phyloP scores from a whole-genome alignment of 2,797 vertebrate genomes.

The Gambusia yucatana region DNA sequence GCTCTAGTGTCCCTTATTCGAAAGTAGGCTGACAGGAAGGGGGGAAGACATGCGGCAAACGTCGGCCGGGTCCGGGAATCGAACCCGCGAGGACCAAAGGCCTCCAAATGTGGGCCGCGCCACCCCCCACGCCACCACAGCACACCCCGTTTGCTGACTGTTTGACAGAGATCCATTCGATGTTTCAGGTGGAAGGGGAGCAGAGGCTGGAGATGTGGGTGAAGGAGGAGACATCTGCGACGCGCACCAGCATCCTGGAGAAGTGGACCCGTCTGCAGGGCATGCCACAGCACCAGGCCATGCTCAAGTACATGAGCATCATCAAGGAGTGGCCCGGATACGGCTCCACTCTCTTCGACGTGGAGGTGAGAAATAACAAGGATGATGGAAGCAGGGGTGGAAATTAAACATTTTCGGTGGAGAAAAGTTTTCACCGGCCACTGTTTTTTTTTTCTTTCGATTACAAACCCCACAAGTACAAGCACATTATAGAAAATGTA shows the following conservation, averaged over 20 bases:
- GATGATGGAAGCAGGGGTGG: background rate
- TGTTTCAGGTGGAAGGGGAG: constrained; percentile 88
- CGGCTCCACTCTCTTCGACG: constrained; percentile 93
- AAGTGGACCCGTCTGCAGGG: constrained; percentile 92
- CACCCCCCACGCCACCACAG: too few relatives aligned
- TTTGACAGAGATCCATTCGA: background rate
- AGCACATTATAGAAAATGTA: too few relatives aligned
- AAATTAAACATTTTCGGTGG: too few relatives aligned
- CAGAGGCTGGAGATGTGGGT: constrained; percentile 98
- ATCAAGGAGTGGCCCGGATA: constrained; percentile 95
- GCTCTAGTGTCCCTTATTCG: too few relatives aligned
- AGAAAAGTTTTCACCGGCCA: too few relatives aligned
- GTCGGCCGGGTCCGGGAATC: too few relatives aligned
- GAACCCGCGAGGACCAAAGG: too few relatives aligned
- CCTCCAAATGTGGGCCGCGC: too few relatives aligned
- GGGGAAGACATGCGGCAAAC: too few relatives aligned
- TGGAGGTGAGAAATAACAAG: constrained; percentile 83
- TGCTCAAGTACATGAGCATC: constrained; percentile 93
- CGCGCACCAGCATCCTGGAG: constrained; percentile 88
- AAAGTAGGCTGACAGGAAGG: too few relatives aligned
- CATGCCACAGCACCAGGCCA: constrained; percentile 91
- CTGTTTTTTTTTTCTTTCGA: too few relatives aligned
- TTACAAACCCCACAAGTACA: too few relatives aligned
- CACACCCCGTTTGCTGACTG: background rate
- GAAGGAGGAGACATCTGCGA: constrained; percentile 93